phyloP scores from a whole-genome alignment of 1,140 invertebrate genomes.

The Monomorium pharaonis region DNA sequence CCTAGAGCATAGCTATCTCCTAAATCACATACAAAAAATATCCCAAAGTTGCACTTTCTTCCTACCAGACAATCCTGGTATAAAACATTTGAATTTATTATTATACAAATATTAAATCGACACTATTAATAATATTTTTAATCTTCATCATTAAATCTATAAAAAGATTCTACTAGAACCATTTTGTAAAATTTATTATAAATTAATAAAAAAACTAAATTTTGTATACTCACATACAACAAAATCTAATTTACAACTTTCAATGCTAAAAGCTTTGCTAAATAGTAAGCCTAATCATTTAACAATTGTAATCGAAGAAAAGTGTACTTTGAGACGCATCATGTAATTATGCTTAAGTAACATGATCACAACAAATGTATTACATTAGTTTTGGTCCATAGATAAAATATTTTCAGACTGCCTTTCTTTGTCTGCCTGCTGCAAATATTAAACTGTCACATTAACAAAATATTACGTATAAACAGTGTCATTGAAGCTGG shows the following conservation, averaged over 20 bases:
- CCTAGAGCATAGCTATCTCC: background rate
- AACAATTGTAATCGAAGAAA: background rate
- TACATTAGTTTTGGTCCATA: background rate
- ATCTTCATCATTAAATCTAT: background rate
- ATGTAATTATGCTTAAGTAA: conserved; percentile 25
- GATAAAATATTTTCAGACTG: conserved; percentile 18
- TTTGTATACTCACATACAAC: background rate
- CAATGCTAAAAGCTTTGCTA: background rate
- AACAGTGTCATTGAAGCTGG: background rate
- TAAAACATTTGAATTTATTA: background rate
- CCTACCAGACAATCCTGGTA: background rate
- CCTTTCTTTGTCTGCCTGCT: background rate
- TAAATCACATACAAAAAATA: conserved; percentile 14
- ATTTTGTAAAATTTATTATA: background rate
- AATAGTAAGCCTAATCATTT: background rate
- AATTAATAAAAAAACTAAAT: background rate
- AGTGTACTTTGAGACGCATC: background rate
- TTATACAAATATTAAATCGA: background rate
- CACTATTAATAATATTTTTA: background rate
- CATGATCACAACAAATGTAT: conserved; percentile 11
- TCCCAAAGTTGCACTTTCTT: background rate
- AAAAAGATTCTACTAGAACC: background rate
- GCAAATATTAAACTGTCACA: background rate
- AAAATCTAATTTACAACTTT: conserved; percentile 9
- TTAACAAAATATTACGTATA: background rate